Conservation (phyloP, 2,113 vertebrate species). For the Ictalurus furcatus region DNA sequence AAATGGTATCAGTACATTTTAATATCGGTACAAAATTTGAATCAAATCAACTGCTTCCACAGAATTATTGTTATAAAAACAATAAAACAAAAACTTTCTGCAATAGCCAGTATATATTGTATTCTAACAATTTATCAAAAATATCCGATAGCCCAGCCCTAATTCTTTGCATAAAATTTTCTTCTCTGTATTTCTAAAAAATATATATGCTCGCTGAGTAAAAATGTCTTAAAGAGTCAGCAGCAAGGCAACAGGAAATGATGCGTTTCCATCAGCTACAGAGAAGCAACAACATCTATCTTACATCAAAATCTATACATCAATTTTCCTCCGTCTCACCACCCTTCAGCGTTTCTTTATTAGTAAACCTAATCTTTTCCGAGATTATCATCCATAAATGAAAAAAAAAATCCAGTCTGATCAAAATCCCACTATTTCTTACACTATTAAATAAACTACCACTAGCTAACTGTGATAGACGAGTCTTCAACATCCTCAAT, state of each 20-base stretch:
- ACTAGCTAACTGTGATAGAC: slow-evolving; percentile 27
- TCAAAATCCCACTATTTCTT: neutral
- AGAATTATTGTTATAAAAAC: neutral
- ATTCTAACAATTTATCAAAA: neutral
- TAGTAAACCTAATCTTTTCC: neutral
- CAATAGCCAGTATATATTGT: neutral
- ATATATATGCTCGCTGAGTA: neutral
- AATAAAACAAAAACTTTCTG: neutral
- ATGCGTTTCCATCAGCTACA: neutral
- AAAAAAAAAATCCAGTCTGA: neutral
- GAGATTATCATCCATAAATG: neutral
- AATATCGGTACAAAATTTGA: neutral
- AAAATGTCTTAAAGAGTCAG: neutral
- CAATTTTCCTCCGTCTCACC: neutral
- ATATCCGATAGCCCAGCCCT: neutral
- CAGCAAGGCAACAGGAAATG: neutral
- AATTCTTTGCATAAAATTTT: neutral
- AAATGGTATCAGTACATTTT: neutral
- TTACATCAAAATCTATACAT: neutral
- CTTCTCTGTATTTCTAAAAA: too few species aligned
- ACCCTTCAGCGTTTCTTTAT: neutral
- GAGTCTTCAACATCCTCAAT: slow-evolving; percentile 47
- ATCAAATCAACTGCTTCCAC: neutral
- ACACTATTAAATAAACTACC: neutral
- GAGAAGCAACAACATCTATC: neutral